Conservation (phyloP, 2,113 vertebrate species). For the Rhea pennata region DNA sequence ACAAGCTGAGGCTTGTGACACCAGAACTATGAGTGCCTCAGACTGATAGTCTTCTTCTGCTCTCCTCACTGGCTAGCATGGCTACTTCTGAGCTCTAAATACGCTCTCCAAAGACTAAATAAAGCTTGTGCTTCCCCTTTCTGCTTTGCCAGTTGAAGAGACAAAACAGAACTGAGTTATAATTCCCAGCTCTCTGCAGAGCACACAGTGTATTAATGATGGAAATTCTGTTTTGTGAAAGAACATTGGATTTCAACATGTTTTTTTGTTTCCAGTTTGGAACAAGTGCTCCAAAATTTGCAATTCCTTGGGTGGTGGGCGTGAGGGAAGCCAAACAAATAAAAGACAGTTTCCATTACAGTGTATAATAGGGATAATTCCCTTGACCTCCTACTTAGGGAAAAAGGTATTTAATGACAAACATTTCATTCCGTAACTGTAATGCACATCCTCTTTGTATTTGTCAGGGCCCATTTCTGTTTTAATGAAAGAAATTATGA, state of each 20-base stretch:
- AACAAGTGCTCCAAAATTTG: background rate
- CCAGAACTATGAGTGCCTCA: accelerated
- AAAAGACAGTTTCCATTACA: background rate
- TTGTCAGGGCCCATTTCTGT: background rate
- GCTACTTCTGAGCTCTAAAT: background rate
- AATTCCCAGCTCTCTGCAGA: background rate
- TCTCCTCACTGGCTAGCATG: background rate
- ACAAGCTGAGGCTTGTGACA: background rate
- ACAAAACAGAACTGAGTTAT: background rate
- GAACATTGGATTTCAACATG: background rate
- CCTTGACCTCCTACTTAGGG: background rate
- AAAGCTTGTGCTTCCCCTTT: background rate
- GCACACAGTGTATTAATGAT: background rate
- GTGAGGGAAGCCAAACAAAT: background rate
- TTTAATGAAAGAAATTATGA: background rate
- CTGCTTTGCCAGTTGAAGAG: background rate
- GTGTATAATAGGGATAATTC: background rate
- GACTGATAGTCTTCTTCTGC: background rate
- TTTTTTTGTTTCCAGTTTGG: background rate
- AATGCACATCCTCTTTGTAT: background rate
- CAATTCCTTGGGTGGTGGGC: background rate
- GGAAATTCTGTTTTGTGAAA: background rate
- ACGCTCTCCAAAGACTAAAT: background rate
- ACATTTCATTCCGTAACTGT: background rate
- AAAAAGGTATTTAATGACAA: background rate